Evolutionary conservation across 64 coral and sea anemone species (phyloP).

Genomic region (Pachyseris speciosa): DNA sequence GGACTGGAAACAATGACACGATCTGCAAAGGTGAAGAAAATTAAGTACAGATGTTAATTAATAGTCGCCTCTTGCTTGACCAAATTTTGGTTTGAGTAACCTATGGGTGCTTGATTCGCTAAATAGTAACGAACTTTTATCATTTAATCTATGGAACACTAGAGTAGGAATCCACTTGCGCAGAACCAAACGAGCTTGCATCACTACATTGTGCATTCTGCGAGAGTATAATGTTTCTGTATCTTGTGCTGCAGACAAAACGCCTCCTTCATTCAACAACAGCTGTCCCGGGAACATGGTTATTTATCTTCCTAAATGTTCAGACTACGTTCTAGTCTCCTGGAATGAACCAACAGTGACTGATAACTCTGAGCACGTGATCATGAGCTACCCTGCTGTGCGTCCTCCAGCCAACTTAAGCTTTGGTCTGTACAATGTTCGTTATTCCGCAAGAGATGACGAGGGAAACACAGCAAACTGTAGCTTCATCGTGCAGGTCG

Average conservation of each 20-base stretch:
- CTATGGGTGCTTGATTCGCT: background rate
- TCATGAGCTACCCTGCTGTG: constrained; percentile 26
- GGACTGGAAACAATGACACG: constrained; percentile 50
- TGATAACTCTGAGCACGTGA: constrained; percentile 51
- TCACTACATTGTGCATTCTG: background rate
- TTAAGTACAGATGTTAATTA: background rate
- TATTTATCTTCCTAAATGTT: background rate
- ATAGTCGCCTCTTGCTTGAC: background rate
- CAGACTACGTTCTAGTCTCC: background rate
- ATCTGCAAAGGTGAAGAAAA: constrained; percentile 37
- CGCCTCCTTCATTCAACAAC: constrained; percentile 10
- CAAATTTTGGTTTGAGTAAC: background rate
- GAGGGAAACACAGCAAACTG: constrained; percentile 44
- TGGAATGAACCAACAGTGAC: constrained; percentile 45
- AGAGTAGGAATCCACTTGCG: background rate
- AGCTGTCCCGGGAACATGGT: constrained; percentile 29
- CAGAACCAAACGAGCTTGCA: background rate
- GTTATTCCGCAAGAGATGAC: constrained; percentile 35
- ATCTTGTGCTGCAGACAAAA: background rate
- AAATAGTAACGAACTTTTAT: no score
- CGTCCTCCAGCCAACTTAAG: constrained; percentile 17
- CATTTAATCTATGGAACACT: background rate
- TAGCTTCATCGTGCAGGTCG: constrained; percentile 41
- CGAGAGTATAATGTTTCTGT: background rate
- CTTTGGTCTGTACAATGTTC: constrained; percentile 13